Evolutionary conservation across 1,140 invertebrate species (phyloP).

Genomic region (Drosophila pandora): DNA sequence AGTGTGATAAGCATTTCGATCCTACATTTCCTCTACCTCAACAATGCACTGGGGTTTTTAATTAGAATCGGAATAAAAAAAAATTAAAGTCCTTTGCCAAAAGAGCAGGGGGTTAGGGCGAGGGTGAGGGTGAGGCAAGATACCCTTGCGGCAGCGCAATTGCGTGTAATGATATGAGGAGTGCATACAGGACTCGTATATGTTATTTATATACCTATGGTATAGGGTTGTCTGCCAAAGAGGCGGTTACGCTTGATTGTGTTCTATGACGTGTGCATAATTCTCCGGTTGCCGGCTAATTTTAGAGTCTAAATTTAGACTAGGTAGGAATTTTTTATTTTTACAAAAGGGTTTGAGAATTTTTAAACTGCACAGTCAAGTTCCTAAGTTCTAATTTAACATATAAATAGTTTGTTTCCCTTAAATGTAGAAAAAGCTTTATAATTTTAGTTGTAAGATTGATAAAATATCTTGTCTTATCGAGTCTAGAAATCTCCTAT

Average conservation of each 20-base stretch:
- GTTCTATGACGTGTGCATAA: slow-evolving; percentile 75
- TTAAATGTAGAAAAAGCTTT: too few relatives aligned
- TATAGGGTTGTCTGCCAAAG: slow-evolving; percentile 48
- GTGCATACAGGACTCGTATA: slow-evolving; percentile 10
- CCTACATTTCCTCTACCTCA: slow-evolving; percentile 49
- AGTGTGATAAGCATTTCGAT: slow-evolving; percentile 74
- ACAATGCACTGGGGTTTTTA: slow-evolving; percentile 76
- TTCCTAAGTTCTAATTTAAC: too few relatives aligned
- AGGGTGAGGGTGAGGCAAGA: slow-evolving; percentile 21
- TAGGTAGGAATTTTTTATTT: not conserved
- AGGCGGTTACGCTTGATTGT: slow-evolving; percentile 80
- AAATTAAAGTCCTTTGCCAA: slow-evolving; percentile 48
- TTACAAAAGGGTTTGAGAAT: not conserved
- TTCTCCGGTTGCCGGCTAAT: slow-evolving; percentile 30
- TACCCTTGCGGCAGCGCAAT: slow-evolving; percentile 54
- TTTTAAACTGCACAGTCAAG: too few relatives aligned
- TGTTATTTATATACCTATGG: not conserved
- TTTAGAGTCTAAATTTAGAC: not conserved
- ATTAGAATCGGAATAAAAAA: slow-evolving; percentile 72
- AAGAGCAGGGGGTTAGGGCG: slow-evolving; percentile 25
- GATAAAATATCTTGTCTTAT: not conserved
- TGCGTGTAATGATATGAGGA: slow-evolving; percentile 72
- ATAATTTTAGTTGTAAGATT: too few relatives aligned
- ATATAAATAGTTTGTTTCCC: too few relatives aligned
- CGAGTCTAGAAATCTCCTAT: not conserved